A percentile compares a stretch with the other conserved stretches of the same genome.
Evolutionary conservation across 2,113 vertebrate genomes (phyloP).

Genomic region (Centropristis striata): DNA sequence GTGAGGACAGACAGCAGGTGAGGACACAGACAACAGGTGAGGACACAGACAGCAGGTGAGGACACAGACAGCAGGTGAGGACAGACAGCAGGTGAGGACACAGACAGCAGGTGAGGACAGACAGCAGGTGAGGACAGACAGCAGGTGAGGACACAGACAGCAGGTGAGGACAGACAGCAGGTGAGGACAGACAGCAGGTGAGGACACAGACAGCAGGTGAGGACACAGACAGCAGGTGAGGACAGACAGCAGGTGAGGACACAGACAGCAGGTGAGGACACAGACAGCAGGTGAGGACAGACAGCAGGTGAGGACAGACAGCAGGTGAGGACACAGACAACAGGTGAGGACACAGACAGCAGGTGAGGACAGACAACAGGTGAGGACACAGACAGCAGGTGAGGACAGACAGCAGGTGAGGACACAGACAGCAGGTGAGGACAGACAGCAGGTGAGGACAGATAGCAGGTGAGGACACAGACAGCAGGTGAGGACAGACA

Average conservation of each 20-base stretch:
- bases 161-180: conserved; percentile 75
- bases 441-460: too few species aligned
- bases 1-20: too few species aligned
- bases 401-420: conserved; percentile 58
- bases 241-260: too few species aligned
- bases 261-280: too few species aligned
- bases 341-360: conserved; percentile 75
- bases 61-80: background rate
- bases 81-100: conserved; percentile 79
- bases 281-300: conserved; percentile 90
- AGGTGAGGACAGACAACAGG: too few species aligned
- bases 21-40: too few species aligned
- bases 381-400: conserved; percentile 58
- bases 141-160: conserved; percentile 90
- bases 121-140: too few species aligned
- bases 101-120: conserved; percentile 90
- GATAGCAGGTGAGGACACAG: conserved; percentile 74
- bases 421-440: background rate
- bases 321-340: conserved; percentile 90
- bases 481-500: too few species aligned
- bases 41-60: conserved; percentile 93
- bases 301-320: too few species aligned
- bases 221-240: background rate
- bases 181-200: background rate
- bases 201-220: conserved; percentile 95